A percentile compares a stretch with the other conserved stretches of the same genome.
These are phyloP conservation scores for Hirtodrosophila trivittata DNA, from an alignment of 2,888 invertebrate species.

Conservation along the genomic window DNA sequence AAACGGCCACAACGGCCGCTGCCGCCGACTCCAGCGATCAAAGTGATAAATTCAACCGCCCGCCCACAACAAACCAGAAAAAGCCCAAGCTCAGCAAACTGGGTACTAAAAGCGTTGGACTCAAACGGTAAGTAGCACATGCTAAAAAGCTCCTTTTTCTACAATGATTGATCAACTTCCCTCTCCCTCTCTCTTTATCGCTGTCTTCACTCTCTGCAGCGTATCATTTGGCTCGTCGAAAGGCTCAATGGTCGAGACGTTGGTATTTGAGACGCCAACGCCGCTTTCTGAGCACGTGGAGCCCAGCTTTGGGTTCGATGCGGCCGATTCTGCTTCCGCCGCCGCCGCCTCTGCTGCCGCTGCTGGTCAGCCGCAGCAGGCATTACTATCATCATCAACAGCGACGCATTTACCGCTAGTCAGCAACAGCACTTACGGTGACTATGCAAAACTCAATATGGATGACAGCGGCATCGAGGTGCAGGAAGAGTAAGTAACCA, in stretches of 20 bases:
- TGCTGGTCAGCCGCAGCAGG: conserved; percentile 79
- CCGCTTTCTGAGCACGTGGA: conserved; percentile 86
- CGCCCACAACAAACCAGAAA: conserved; percentile 72
- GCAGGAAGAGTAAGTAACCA: conserved; percentile 83
- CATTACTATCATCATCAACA: conserved; percentile 58
- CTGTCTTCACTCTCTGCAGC: conserved; percentile 85
- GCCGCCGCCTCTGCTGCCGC: conserved; percentile 51
- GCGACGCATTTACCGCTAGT: conserved; percentile 73
- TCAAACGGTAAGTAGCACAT: conserved; percentile 78
- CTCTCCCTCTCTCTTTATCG: conserved; percentile 59
- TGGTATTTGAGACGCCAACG: conserved; percentile 93
- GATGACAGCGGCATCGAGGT: conserved; percentile 84
- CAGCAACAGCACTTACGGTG: conserved; percentile 47
- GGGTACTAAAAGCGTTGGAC: conserved; percentile 82
- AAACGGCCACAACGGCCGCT: conserved; percentile 59
- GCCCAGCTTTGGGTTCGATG: conserved; percentile 82
- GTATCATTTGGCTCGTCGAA: conserved; percentile 97
- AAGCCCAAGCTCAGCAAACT: conserved; percentile 82
- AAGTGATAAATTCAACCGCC: conserved; percentile 75
- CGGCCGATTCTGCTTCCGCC: conserved; percentile 41
- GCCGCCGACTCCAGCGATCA: conserved; percentile 76
- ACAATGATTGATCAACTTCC: conserved; percentile 12
- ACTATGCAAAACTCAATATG: conserved; percentile 73
- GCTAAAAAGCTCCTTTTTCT: conserved; percentile 1
- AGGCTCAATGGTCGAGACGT: conserved; percentile 97